Evolutionary conservation across 2,797 vertebrate genomes (phyloP).

Genomic region (Anas capensis): DNA sequence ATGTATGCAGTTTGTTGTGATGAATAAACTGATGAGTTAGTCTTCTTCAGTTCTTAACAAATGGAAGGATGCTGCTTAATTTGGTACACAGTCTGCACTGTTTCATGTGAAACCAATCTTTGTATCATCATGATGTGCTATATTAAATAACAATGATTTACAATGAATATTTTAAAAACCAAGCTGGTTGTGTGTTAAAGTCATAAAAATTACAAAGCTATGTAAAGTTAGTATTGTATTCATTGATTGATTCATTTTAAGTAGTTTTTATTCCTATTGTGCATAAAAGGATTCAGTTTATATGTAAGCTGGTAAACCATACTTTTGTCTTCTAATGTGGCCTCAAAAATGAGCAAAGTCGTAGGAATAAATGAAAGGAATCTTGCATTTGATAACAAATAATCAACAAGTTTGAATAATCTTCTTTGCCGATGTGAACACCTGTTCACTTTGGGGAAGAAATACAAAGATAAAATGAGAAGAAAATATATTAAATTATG

Average conservation of each 20-base stretch:
- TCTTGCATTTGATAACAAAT: background rate
- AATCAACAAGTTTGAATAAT: background rate
- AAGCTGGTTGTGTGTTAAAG: background rate
- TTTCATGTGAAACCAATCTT: background rate
- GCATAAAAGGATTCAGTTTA: background rate
- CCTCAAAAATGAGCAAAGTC: background rate
- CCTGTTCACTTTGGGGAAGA: background rate
- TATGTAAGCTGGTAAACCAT: background rate
- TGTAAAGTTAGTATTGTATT: background rate
- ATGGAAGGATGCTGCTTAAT: background rate
- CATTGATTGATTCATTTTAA: background rate
- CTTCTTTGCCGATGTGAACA: background rate
- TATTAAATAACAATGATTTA: background rate
- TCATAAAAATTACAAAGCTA: background rate
- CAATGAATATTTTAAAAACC: background rate
- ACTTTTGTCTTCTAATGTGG: background rate
- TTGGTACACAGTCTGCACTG: background rate
- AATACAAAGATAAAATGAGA: background rate
- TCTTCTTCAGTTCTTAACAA: background rate
- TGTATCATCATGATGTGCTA: background rate
- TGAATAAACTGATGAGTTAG: background rate
- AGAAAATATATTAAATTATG: background rate
- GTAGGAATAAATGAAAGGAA: background rate
- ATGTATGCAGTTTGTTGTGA: background rate
- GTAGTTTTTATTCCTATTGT: background rate